phyloP scores from a whole-genome alignment of 2,113 vertebrate genomes.

The Callocephalon fimbriatum region DNA sequence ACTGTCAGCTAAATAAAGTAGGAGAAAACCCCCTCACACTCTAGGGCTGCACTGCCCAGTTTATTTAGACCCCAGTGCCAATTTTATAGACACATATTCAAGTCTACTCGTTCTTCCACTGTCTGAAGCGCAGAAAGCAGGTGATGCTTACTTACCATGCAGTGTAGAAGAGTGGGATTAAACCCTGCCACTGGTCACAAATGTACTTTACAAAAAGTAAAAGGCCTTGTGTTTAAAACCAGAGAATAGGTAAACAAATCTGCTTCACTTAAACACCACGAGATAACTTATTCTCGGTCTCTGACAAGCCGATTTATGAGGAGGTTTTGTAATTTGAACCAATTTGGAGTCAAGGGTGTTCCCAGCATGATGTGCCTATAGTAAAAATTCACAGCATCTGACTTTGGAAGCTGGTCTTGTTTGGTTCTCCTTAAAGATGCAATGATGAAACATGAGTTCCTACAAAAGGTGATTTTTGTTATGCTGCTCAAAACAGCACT shows the following conservation, averaged over 20 bases:
- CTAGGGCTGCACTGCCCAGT: not conserved
- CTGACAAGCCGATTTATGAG: not conserved
- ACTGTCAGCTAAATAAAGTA: not conserved
- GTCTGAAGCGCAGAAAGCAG: not conserved
- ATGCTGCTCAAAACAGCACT: not conserved
- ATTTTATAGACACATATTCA: not conserved
- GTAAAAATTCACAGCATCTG: not conserved
- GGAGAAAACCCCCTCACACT: fast-evolving
- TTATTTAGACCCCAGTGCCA: not conserved
- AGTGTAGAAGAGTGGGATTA: fast-evolving
- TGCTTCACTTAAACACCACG: not conserved
- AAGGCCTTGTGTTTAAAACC: not conserved
- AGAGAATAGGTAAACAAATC: not conserved
- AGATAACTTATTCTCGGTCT: not conserved
- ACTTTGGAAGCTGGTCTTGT: not conserved
- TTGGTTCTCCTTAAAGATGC: not conserved
- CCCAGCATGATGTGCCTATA: not conserved
- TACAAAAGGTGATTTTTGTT: not conserved
- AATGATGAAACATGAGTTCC: not conserved
- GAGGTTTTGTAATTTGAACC: not conserved
- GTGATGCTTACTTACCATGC: fast-evolving
- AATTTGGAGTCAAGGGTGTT: not conserved
- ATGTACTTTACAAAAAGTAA: not conserved
- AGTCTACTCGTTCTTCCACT: not conserved
- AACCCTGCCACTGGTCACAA: not conserved